Conservation (phyloP, 2,888 invertebrate species). For the Meteorus cinctellus region DNA sequence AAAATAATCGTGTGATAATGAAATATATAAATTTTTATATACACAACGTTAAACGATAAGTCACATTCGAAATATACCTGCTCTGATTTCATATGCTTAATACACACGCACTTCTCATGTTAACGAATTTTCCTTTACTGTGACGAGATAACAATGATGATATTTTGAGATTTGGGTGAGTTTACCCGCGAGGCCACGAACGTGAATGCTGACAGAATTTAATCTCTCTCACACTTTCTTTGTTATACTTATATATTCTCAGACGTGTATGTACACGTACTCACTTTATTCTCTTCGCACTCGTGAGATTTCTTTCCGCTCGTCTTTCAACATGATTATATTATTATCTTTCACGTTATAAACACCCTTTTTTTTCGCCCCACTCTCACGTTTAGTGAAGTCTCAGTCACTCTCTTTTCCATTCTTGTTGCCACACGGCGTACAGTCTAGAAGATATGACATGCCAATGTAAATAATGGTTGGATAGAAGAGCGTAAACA, state of each 20-base stretch:
- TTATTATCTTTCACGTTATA: conserved; percentile 31
- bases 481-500: conserved; percentile 68
- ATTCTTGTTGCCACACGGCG: conserved; percentile 30
- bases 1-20: not conserved
- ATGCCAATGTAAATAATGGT: conserved; percentile 64
- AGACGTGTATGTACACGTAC: not conserved
- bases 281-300: conserved; percentile 4
- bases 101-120: not conserved
- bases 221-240: not conserved
- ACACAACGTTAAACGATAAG: not conserved
- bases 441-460: conserved; percentile 66
- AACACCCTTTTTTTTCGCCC: conserved; percentile 29
- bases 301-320: not conserved
- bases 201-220: conserved; percentile 14
- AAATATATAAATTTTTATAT: not conserved
- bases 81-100: not conserved
- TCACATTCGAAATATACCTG: not conserved
- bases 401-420: conserved; percentile 39
- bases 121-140: conserved; percentile 10
- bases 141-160: conserved; percentile 6
- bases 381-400: not conserved
- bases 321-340: conserved; percentile 18
- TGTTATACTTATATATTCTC: no score
- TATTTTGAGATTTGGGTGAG: conserved; percentile 17
- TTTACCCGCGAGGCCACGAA: conserved; percentile 12